Percentiles rank a stretch among this genome's conserved stretches.
These are phyloP conservation scores for Falco novaeseelandiae DNA, from an alignment of 2,797 vertebrate species.

Conservation along the genomic window DNA sequence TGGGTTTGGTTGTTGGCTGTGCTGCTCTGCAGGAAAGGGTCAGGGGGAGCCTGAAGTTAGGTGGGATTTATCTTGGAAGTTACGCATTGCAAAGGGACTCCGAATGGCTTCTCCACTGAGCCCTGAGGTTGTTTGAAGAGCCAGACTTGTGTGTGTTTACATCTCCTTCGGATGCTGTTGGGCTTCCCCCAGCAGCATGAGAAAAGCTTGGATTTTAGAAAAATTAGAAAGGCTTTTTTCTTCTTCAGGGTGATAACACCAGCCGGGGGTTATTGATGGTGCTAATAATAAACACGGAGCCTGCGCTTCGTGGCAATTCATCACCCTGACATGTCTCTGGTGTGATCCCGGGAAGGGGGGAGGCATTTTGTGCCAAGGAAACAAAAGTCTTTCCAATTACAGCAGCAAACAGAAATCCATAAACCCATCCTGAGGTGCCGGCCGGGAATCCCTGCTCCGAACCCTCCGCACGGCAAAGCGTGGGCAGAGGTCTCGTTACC, in stretches of 20 bases:
- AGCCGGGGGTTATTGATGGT: conserved; percentile 49
- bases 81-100: rapidly evolving
- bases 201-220: not conserved
- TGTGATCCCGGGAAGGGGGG: not conserved
- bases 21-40: not conserved
- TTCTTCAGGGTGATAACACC: not conserved
- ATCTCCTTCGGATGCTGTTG: not conserved
- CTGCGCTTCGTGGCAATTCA: not conserved
- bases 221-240: not conserved
- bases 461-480: not conserved
- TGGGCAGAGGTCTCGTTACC: not conserved
- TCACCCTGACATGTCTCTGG: not conserved
- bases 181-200: not conserved
- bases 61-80: not conserved
- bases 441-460: rapidly evolving
- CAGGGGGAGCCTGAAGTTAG: not conserved
- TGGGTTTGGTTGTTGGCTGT: not conserved
- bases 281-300: not conserved
- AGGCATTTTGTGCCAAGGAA: not conserved
- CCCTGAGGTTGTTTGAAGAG: not conserved
- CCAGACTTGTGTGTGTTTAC: not conserved
- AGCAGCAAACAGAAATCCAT: not conserved
- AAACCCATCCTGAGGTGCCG: not conserved
- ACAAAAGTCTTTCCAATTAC: not conserved
- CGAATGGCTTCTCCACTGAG: not conserved